phyloP scores from a whole-genome alignment of 2,888 invertebrate species.

The Corythucha ciliata region DNA sequence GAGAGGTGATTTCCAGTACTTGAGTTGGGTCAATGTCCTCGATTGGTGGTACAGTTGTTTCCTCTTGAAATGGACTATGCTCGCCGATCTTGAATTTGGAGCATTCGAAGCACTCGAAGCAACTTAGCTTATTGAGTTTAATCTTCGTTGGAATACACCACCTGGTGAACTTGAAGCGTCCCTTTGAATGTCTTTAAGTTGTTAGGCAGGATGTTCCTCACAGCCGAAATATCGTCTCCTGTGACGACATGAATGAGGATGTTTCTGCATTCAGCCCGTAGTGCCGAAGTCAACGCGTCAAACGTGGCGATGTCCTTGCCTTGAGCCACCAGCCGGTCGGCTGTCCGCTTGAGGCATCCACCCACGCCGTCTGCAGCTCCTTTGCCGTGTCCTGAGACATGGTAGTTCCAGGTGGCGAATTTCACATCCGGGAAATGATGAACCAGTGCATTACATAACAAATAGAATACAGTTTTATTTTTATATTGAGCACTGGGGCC shows the following conservation, averaged over 20 bases:
- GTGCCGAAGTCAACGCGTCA: background rate
- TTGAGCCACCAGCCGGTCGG: background rate
- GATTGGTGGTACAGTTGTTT: too few relatives aligned
- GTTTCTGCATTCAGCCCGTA: background rate
- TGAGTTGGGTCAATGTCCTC: too few relatives aligned
- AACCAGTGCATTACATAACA: background rate
- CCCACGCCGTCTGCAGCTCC: background rate
- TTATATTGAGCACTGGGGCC: slow-evolving; percentile 3
- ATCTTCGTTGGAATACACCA: too few relatives aligned
- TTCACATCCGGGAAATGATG: background rate
- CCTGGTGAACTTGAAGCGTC: too few relatives aligned
- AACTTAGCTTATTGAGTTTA: too few relatives aligned
- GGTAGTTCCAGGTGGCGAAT: background rate
- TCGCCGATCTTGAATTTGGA: too few relatives aligned
- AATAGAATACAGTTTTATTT: slow-evolving; percentile 4
- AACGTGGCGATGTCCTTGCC: background rate
- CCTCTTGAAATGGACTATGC: too few relatives aligned
- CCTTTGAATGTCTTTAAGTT: background rate
- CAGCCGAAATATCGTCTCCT: background rate
- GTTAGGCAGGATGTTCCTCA: background rate
- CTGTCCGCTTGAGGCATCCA: slow-evolving; percentile 1
- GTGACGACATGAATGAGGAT: background rate
- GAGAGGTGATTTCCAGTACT: too few relatives aligned
- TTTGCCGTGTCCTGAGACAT: slow-evolving; percentile 4
- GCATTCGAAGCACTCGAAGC: too few relatives aligned